Evolutionary conservation across 2,888 invertebrate genomes (phyloP).

Genomic region (Leptogaster cylindrica): DNA sequence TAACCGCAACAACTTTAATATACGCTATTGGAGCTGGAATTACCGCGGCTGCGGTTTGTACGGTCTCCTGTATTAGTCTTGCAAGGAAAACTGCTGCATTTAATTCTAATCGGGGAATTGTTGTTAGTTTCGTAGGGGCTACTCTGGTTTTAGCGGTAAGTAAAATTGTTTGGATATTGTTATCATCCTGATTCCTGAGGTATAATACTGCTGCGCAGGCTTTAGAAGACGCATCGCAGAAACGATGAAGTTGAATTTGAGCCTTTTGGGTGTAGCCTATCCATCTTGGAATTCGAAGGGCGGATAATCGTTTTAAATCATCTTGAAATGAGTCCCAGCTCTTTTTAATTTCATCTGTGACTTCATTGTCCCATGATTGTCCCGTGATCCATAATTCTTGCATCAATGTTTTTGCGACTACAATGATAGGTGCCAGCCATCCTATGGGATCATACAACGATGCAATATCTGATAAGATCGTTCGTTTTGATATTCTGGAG

Average conservation of each 20-base stretch:
- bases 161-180: background rate
- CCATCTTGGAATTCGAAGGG: background rate
- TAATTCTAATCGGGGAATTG: slow-evolving; percentile 49
- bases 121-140: slow-evolving; percentile 44
- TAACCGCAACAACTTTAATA: too few species aligned
- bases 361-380: background rate
- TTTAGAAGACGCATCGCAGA: slow-evolving; percentile 10
- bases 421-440: background rate
- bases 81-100: too few species aligned
- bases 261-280: background rate
- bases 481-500: background rate
- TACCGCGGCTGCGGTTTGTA: too few species aligned
- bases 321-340: background rate
- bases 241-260: background rate
- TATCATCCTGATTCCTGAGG: background rate
- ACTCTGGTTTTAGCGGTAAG: background rate
- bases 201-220: slow-evolving; percentile 12
- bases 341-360: background rate
- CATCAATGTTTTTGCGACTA: background rate
- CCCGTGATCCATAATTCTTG: background rate
- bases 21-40: too few species aligned
- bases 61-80: too few species aligned
- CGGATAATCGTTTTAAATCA: background rate
- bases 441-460: slow-evolving; percentile 4
- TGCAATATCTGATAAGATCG: slow-evolving; percentile 6